Conservation (phyloP, 1,140 invertebrate genomes). For the Sinella curviseta region DNA sequence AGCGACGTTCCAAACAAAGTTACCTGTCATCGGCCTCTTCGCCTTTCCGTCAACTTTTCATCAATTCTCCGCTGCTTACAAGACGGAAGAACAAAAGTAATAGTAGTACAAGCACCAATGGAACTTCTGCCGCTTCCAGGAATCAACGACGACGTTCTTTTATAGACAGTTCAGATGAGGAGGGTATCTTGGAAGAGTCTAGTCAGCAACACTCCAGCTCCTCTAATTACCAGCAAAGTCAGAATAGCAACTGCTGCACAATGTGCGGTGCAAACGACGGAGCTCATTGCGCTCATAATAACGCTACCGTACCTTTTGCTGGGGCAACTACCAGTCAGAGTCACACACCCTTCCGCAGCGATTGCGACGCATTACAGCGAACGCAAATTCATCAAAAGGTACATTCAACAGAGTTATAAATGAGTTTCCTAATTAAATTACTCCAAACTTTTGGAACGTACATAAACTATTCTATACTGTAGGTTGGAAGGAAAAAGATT, state of each 20-base stretch:
- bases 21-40: conserved; percentile 45
- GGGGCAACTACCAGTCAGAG: background rate
- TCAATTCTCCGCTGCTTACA: conserved; percentile 44
- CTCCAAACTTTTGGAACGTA: too few relatives aligned
- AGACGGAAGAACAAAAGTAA: conserved; percentile 38
- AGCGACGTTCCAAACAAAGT: conserved; percentile 35
- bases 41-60: conserved; percentile 47
- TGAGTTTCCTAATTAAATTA: too few relatives aligned
- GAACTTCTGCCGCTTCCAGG: background rate
- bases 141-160: conserved; percentile 5
- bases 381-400: conserved; percentile 91
- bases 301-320: background rate
- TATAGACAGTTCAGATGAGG: conserved; percentile 47
- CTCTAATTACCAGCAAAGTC: background rate
- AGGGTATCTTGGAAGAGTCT: conserved; percentile 25
- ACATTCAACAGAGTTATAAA: too few relatives aligned
- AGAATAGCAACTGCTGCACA: background rate
- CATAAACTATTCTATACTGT: background rate
- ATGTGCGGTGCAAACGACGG: background rate
- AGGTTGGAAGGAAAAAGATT: conserved; percentile 48
- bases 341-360: conserved; percentile 50
- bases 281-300: background rate
- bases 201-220: conserved; percentile 6
- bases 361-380: conserved; percentile 93
- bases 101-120: background rate